Evolutionary conservation across 2,888 invertebrate genomes (phyloP), one percentile per base, ranked within the genome.

Genomic region (Macroteleia sp.): DNA sequence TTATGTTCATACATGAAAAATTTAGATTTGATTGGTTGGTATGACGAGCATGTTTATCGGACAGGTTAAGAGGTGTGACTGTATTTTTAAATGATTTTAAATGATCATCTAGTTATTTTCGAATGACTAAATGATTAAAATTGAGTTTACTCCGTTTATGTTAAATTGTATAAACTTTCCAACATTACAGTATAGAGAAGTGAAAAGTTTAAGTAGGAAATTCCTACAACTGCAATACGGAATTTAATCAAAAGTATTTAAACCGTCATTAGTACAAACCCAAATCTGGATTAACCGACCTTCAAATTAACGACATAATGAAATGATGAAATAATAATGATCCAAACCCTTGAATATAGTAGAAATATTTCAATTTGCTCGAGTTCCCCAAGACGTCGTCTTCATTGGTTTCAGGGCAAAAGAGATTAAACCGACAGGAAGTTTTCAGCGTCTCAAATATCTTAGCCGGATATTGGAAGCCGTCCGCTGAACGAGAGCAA

Each of bases 401-500:
- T 66, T 71, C 70, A 39, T 64, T 77, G 79, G 70, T 66, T 77
- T 61, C 67, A 22, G 66, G 69, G 75, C 67, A 46, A 64, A 71
- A 61, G 52, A 78, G 73, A 80, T 78, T 78, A 80, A 80, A 73
- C 69, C 42, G 73, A 64, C 67, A 73, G 59, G 71, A 75, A 75
- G 75, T 78, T 77, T 76, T 64, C 69, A 73, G 69, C 77, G 77
- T 80, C 77, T 80, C 71, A 61, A 73, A 76, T 76, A 69, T 76
- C 76, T 66, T 30, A 70, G 82, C 79, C 85, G 86, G 87, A 87
- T 87, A 87, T 87, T 85, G 85, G 84, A 86, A 84, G 84, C 82
- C 83, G 66, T 82, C 69, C 78, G 46, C 56, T 39, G 54, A 77
- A 67, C 77, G 77, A 77, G 71, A 71, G 81, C 83, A 85, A 88